Percentiles rank a stretch among this genome's conserved stretches.
Evolutionary conservation across 2,797 vertebrate species (phyloP).

Genomic region (Momotus momota): DNA sequence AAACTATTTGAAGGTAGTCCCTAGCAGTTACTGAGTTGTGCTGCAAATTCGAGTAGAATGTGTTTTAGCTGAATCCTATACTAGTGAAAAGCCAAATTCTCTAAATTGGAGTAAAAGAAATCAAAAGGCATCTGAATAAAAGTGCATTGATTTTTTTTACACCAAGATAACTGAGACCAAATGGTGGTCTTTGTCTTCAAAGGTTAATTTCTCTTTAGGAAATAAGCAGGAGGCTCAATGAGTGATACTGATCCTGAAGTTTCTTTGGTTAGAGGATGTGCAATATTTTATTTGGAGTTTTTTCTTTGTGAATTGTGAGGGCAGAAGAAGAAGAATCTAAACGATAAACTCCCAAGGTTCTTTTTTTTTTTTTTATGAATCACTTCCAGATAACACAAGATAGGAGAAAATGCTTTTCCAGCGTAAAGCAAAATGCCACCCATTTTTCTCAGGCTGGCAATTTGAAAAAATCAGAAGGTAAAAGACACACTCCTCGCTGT

Average conservation of each 20-base stretch:
- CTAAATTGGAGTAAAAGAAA: neutral
- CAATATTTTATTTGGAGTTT: constrained; percentile 65
- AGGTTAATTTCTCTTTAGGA: constrained; percentile 54
- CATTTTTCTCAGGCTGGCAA: constrained; percentile 65
- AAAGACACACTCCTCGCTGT: constrained; percentile 59
- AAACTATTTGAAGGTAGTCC: neutral
- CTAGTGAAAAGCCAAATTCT: neutral
- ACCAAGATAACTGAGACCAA: constrained; percentile 31
- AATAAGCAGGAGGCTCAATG: constrained; percentile 37
- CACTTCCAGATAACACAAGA: constrained; percentile 58
- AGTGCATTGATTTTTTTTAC: constrained; percentile 40
- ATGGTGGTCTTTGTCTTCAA: neutral
- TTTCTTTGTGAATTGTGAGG: constrained; percentile 41
- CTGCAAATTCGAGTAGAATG: neutral
- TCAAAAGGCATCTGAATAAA: neutral
- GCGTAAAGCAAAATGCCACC: constrained; percentile 53
- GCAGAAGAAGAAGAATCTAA: constrained; percentile 60
- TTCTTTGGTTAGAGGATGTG: constrained; percentile 35
- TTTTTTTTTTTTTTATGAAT: constrained; percentile 36
- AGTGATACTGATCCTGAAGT: constrained; percentile 55
- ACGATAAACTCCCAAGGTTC: constrained; percentile 72
- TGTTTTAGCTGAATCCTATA: neutral
- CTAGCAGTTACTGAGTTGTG: neutral
- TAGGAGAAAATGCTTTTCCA: constrained; percentile 72
- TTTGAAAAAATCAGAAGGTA: constrained; percentile 59